Conservation (phyloP, 2,113 vertebrate species). For the Falco punctatus region DNA sequence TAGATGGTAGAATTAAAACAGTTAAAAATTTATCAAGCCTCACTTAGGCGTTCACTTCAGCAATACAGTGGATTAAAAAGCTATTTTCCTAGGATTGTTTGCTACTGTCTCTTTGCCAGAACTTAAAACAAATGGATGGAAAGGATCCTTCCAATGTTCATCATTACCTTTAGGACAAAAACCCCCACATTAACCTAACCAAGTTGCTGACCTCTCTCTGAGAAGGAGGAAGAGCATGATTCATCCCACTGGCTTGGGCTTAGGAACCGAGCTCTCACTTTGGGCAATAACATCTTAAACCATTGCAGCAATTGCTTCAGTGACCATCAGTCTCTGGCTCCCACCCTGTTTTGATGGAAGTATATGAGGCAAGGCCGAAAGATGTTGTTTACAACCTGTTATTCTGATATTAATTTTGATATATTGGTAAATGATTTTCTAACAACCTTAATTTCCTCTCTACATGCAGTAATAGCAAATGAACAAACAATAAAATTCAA, state of each 20-base stretch:
- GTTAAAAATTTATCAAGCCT: not conserved
- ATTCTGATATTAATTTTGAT: not conserved
- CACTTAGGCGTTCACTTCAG: not conserved
- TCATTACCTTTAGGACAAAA: not conserved
- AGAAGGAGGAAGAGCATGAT: not conserved
- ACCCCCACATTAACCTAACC: not conserved
- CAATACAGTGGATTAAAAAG: not conserved
- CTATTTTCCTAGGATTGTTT: not conserved
- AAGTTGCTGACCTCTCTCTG: not conserved
- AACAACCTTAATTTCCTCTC: not conserved
- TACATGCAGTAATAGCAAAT: not conserved
- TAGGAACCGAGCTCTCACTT: not conserved
- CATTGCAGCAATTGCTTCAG: not conserved
- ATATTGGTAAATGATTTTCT: not conserved
- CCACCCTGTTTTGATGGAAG: not conserved
- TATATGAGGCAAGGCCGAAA: not conserved
- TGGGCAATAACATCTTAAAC: not conserved
- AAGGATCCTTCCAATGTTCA: not conserved
- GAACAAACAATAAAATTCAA: not conserved
- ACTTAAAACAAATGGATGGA: not conserved
- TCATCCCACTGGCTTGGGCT: not conserved
- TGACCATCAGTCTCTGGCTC: not conserved
- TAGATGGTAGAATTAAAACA: not conserved
- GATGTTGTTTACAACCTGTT: not conserved
- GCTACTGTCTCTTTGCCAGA: not conserved